Conservation (phyloP, 2,797 vertebrate genomes). For the Pantherophis vulpinus region DNA sequence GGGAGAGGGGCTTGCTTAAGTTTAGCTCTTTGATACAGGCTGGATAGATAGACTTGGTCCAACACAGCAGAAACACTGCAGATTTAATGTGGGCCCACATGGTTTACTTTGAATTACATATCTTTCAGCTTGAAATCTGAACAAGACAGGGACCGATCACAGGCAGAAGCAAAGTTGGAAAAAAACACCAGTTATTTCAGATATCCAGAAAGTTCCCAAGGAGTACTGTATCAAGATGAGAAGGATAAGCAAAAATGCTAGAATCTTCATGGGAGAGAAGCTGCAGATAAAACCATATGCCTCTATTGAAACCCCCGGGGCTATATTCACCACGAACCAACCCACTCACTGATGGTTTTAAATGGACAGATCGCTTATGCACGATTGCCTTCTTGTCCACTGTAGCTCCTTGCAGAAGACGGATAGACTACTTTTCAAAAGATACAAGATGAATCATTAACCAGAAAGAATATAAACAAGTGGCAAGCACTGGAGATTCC, state of each 20-base stretch:
- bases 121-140: neutral
- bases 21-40: neutral
- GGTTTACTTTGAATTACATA: neutral
- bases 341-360: neutral
- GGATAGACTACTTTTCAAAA: constrained; percentile 24
- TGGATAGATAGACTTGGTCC: neutral
- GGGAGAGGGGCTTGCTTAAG: neutral
- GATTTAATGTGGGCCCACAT: neutral
- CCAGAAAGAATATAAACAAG: constrained; percentile 31
- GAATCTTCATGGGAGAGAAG: neutral
- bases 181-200: neutral
- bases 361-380: neutral
- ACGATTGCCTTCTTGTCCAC: neutral
- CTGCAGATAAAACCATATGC: neutral
- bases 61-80: neutral
- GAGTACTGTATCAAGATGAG: neutral
- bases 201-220: constrained; percentile 34
- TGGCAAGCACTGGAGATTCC: constrained; percentile 23
- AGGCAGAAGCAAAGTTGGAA: constrained; percentile 16
- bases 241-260: neutral
- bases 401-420: constrained; percentile 24
- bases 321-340: too few relatives aligned
- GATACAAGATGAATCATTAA: constrained; percentile 55
- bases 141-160: neutral
- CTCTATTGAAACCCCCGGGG: too few relatives aligned